Evolutionary conservation across 2,113 vertebrate species (phyloP).

Genomic region (Phoenicopterus ruber): DNA sequence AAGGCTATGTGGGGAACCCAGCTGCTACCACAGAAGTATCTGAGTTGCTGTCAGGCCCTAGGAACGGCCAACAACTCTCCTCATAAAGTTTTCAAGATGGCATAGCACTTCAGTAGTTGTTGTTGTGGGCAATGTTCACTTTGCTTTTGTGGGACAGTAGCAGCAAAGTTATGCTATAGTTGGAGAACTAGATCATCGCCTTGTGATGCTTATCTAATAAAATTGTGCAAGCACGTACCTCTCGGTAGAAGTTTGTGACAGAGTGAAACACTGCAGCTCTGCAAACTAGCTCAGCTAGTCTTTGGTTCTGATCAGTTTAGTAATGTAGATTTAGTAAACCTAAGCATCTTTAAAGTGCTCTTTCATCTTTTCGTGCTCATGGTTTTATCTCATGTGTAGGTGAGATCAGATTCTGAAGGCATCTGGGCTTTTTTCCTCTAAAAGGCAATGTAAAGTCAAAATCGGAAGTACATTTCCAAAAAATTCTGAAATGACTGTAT

Average conservation of each 20-base stretch:
- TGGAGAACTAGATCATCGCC: background rate
- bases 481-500: background rate
- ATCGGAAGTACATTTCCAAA: background rate
- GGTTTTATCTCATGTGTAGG: background rate
- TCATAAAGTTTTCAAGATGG: background rate
- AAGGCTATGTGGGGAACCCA: background rate
- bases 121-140: background rate
- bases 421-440: background rate
- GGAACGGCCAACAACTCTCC: background rate
- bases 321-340: background rate
- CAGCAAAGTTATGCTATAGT: background rate
- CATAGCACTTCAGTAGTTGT: background rate
- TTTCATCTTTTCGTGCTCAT: background rate
- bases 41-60: background rate
- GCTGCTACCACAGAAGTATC: background rate
- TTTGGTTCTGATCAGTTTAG: background rate
- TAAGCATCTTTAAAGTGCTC: background rate
- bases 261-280: background rate
- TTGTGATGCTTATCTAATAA: background rate
- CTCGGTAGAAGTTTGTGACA: background rate
- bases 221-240: background rate
- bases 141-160: background rate
- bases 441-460: background rate
- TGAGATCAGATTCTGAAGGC: background rate
- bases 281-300: background rate